Evolutionary conservation across 2,888 invertebrate species (phyloP), one percentile per base, ranked within the genome.

Genomic region (Sesia bembeciformis): DNA sequence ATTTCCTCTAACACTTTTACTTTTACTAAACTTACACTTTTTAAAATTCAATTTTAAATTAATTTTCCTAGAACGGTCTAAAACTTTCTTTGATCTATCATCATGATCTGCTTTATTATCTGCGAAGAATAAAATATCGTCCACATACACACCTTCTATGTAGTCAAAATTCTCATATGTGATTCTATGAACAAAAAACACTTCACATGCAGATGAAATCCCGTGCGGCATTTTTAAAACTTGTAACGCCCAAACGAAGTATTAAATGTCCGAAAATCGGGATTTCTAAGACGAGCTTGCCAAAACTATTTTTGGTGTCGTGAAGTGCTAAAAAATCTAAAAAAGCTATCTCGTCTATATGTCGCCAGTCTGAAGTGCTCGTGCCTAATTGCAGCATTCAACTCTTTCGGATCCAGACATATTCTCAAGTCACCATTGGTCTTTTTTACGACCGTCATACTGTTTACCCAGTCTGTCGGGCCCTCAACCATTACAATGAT

Each of bases 381-480:
- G 1, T 61, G 56, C 39, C 57, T 60, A 38, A 65, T 67, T 1
- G 58, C 58, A 53, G 57, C 57, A 53, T 66, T 65, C 1, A 65
- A 51, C 50, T 64, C 61, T 43, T 56, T 51, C 0, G 68, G 68
- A 51, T 68, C 65, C n/a, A 68, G 23, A 54, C 65, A 66, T 4
- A 67, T 60, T 1, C 65, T 56, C 4, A 69, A 39, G 40, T 65
- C 60, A 0, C 65, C 65, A 51, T 63, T 61, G 0, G 59, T 53
- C 57, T 69, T 69, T 52, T 57, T 61, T 0, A 63, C 67, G 0
- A 67, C 60, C 1, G 62, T 63, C 54, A 66, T 60, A n/a, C 61
- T 62, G 49, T 58, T 66, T 0, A 68, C 68, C 68, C 65, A 68
- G 39, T 60, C 60, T 23, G 62, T 63, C 0, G 62, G 62, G 4